Evolutionary conservation across 2,888 invertebrate species (phyloP).

Genomic region (Drosophila vallismaia): DNA sequence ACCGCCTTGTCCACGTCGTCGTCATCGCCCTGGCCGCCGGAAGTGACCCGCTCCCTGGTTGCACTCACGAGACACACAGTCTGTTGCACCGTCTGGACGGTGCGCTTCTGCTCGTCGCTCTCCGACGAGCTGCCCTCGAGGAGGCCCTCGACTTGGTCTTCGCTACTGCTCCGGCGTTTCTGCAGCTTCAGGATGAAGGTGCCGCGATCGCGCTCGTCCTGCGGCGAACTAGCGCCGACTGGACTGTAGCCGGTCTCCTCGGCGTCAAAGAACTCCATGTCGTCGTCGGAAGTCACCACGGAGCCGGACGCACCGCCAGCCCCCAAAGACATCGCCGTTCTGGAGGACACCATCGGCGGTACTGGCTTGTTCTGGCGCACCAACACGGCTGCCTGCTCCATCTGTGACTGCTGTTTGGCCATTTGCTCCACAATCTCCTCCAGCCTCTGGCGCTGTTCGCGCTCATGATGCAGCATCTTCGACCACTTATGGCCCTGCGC

Average conservation of each 20-base stretch:
- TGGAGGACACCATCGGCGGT: conserved; percentile 51
- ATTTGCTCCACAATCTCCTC: conserved; percentile 99
- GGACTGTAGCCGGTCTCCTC: conserved; percentile 84
- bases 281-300: conserved; percentile 86
- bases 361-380: conserved; percentile 72
- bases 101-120: conserved; percentile 83
- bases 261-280: conserved; percentile 90
- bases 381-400: conserved; percentile 93
- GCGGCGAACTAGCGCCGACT: conserved; percentile 1
- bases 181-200: conserved; percentile 88
- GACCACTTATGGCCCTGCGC: conserved; percentile 96
- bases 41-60: conserved; percentile 70
- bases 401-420: conserved; percentile 97
- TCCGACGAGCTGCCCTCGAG: conserved; percentile 84
- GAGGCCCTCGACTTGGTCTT: conserved; percentile 81
- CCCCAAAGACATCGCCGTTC: conserved; percentile 27
- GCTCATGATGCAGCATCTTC: conserved; percentile 95
- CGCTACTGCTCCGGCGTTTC: conserved; percentile 71
- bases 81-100: conserved; percentile 63
- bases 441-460: conserved; percentile 95
- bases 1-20: conserved; percentile 43
- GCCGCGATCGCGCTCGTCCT: conserved; percentile 39
- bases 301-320: conserved; percentile 54
- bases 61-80: conserved; percentile 70
- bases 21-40: conserved; percentile 78